A percentile compares a stretch with the other conserved stretches of the same genome.
phyloP scores from a whole-genome alignment of 2,888 invertebrate species.

The Acrobasis repandana region DNA sequence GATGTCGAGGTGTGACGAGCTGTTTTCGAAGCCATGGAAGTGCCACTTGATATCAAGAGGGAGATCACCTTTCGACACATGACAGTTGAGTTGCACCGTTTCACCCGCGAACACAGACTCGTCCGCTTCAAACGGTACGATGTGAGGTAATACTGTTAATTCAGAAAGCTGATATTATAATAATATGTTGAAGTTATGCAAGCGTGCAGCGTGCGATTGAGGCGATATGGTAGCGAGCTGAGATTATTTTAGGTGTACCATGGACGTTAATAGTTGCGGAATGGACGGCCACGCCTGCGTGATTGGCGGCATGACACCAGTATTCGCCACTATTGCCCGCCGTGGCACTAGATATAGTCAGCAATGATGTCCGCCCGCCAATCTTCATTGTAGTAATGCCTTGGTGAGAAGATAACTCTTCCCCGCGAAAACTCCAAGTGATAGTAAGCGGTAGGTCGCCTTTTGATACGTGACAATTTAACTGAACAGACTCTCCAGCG shows the following conservation, averaged over 20 bases:
- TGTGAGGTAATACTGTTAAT: constrained; percentile 86
- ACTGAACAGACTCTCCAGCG: constrained; percentile 85
- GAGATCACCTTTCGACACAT: constrained; percentile 88
- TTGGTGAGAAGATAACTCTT: constrained; percentile 78
- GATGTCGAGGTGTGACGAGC: constrained; percentile 83
- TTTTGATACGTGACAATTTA: constrained; percentile 85
- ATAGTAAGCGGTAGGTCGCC: constrained; percentile 89
- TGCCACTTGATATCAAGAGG: constrained; percentile 90
- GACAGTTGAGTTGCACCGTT: constrained; percentile 86
- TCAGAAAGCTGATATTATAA: constrained; percentile 72
- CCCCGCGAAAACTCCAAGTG: constrained; percentile 88
- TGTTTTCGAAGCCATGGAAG: constrained; percentile 85
- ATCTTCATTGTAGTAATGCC: constrained; percentile 83
- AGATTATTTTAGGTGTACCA: constrained; percentile 71
- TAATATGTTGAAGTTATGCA: constrained; percentile 68
- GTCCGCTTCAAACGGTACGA: constrained; percentile 86
- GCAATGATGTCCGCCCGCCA: constrained; percentile 85
- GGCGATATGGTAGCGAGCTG: constrained; percentile 46
- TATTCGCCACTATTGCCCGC: constrained; percentile 88
- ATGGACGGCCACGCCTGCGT: constrained; percentile 85
- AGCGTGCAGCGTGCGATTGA: constrained; percentile 77
- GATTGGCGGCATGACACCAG: constrained; percentile 86
- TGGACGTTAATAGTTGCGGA: constrained; percentile 85
- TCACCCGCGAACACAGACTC: constrained; percentile 88
- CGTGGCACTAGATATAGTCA: constrained; percentile 84